phyloP scores from a whole-genome alignment of 2,113 vertebrate species.

The Bufo bufo region DNA sequence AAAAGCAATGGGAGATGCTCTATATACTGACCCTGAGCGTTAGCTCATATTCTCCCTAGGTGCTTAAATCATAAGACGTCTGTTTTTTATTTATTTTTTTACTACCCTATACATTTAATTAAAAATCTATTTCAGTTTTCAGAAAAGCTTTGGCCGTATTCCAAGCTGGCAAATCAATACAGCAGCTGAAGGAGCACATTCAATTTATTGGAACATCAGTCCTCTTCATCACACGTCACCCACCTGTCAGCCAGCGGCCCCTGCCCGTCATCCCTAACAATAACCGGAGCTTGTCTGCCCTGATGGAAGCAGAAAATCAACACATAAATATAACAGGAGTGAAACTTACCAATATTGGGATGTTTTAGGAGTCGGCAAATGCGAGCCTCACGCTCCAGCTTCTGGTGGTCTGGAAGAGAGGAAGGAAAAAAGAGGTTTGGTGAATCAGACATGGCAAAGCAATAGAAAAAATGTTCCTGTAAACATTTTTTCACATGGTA shows the following conservation, averaged over 20 bases:
- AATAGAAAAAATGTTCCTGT: no score
- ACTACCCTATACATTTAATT: constrained; percentile 39
- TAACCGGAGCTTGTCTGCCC: not conserved
- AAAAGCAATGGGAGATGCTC: not conserved
- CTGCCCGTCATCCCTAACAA: not conserved
- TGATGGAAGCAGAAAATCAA: not conserved
- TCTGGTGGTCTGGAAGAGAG: constrained; percentile 87
- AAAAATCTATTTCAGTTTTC: constrained; percentile 21
- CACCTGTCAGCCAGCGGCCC: not conserved
- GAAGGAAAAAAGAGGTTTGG: constrained; percentile 20
- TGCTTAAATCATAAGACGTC: not conserved
- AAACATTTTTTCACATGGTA: no score
- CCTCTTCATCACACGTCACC: constrained; percentile 8
- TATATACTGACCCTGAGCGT: not conserved
- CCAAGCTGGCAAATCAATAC: constrained; percentile 35
- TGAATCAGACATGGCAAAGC: not conserved
- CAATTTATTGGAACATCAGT: constrained; percentile 25
- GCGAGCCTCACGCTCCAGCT: constrained; percentile 93
- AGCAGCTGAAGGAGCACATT: constrained; percentile 15
- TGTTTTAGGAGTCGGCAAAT: constrained; percentile 96
- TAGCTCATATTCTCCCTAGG: not conserved
- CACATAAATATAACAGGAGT: not conserved
- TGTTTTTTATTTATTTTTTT: not conserved
- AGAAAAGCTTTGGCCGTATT: constrained; percentile 4
- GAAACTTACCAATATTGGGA: constrained; percentile 89